Conservation (phyloP, 37 sponge, comb jelly and placozoan species). For the Chondrilla cf. caribensis region DNA sequence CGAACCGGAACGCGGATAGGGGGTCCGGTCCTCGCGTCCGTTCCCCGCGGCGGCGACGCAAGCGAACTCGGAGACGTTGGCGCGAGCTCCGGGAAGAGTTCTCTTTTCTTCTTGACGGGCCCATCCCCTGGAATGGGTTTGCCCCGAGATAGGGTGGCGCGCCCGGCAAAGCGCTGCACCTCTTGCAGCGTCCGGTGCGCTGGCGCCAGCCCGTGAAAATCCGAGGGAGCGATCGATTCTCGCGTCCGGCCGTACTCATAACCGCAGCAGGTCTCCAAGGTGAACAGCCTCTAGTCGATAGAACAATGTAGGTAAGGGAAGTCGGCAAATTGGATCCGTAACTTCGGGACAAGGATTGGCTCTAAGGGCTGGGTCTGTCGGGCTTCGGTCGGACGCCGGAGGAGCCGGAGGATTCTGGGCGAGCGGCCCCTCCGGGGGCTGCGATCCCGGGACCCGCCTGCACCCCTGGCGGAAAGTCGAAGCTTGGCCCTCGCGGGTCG, state of each 20-base stretch:
- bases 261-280: conserved; percentile 77
- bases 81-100: conserved; percentile 46
- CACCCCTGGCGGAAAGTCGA: conserved; percentile 35
- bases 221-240: conserved; percentile 53
- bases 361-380: conserved; percentile 72
- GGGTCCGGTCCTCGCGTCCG: background rate
- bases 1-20: conserved; percentile 59
- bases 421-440: conserved; percentile 10
- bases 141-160: conserved; percentile 52
- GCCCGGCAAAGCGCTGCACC: conserved; percentile 50
- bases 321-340: conserved; percentile 73
- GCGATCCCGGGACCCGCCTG: conserved; percentile 44
- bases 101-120: conserved; percentile 55
- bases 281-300: conserved; percentile 72
- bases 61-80: conserved; percentile 47
- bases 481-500: conserved; percentile 35
- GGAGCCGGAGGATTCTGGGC: conserved; percentile 52
- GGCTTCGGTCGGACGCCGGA: conserved; percentile 65
- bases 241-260: conserved; percentile 67
- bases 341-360: conserved; percentile 73
- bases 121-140: conserved; percentile 44
- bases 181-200: conserved; percentile 41
- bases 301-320: conserved; percentile 76
- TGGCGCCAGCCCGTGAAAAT: conserved; percentile 62
- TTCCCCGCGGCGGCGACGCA: conserved; percentile 27